Evolutionary conservation across 2,888 invertebrate genomes (phyloP), one percentile per base, ranked within the genome.

Genomic region (Fragum fragum): DNA sequence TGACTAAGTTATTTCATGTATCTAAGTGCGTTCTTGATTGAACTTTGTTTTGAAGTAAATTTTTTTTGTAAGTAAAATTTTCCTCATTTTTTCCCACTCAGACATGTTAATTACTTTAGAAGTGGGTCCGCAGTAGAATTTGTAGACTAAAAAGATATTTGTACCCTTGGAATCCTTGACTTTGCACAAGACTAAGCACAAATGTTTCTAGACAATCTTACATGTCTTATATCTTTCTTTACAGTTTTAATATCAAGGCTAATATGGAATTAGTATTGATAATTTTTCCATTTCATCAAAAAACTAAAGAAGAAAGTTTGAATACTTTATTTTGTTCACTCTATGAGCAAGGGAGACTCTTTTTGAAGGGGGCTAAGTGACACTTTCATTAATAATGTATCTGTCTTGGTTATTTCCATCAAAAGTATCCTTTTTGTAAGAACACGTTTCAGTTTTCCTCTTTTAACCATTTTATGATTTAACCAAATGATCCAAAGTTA

Each of bases 41-140:
- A 63, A 32, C 63, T 63, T 63, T 63, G 63, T 63, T 63, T 63
- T 63, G 63, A 63, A 63, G 63, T 63, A 63, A 59, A 36, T 63
- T 63, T 63, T 14, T 63, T 63, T 63, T 63, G 32, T 36, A 63
- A 63, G 63, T 63, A 63, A 63, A 63, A 63, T 63, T 36, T 63
- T 63, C 63, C 63, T 63, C 63, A 63, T 36, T 63, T 63, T 63
- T 63, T 63, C 32, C 63, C 63, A 63, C 36, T 63, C 63, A 63
- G 63, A 63, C 63, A 63, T 63, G 63, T 63, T 63, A 63, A 63
- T 63, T 63, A 63, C 63, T 63, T 63, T 63, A 36, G 63, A 63
- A 63, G 63, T 36, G 63, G 36, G 63, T 63, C 63, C 63, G 36
- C 36, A 6, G 36, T 32, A 63, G 59, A 63, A 36, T 63, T 63